phyloP scores from a whole-genome alignment of 2,888 invertebrate species.

The Xanthia icteritia region DNA sequence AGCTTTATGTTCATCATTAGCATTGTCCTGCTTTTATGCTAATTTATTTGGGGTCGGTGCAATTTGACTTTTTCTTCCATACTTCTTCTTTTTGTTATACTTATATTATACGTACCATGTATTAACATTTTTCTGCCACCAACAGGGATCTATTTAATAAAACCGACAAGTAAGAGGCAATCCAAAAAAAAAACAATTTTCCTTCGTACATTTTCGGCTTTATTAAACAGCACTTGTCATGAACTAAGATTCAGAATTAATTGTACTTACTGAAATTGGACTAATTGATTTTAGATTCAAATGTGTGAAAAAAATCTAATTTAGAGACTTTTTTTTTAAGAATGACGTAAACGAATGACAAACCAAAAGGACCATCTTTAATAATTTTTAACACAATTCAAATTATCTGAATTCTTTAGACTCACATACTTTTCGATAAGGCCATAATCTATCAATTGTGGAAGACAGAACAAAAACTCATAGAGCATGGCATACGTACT shows the following conservation, averaged over 20 bases:
- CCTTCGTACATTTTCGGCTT: background rate
- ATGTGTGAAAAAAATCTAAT: background rate
- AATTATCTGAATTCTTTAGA: constrained; percentile 11
- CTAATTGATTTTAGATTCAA: background rate
- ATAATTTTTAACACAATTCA: too few relatives aligned
- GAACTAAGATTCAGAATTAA: background rate
- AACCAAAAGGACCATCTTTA: background rate
- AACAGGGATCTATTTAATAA: too few relatives aligned
- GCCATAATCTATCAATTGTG: constrained; percentile 31
- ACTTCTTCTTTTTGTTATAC: too few relatives aligned
- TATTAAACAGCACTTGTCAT: background rate
- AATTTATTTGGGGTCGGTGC: too few relatives aligned
- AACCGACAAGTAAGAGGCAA: background rate
- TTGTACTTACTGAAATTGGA: background rate
- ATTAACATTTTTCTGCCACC: background rate
- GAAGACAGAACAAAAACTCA: constrained; percentile 27
- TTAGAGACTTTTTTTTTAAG: background rate
- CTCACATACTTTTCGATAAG: background rate
- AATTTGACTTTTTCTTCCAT: too few relatives aligned
- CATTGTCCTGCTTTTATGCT: too few relatives aligned
- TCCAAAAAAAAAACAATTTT: background rate
- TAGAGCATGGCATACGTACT: background rate
- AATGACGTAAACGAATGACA: background rate
- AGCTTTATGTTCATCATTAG: background rate
- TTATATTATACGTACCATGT: background rate